phyloP scores from a whole-genome alignment of 2,888 invertebrate species.

The Nymphalis c-album region DNA sequence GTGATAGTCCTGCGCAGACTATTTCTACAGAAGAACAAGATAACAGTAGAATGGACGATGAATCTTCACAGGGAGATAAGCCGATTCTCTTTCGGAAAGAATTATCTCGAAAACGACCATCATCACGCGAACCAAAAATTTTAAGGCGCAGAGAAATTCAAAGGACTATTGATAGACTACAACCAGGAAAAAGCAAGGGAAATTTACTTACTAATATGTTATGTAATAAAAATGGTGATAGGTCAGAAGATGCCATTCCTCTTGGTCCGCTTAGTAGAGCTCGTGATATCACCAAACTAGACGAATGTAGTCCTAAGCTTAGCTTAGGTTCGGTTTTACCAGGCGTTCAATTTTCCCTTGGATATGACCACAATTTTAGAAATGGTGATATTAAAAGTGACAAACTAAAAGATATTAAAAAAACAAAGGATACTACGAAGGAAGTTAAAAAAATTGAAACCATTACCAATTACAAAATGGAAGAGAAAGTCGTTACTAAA shows the following conservation, averaged over 20 bases:
- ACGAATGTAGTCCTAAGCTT: constrained; percentile 88
- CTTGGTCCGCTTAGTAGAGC: constrained; percentile 79
- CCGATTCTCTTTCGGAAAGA: constrained; percentile 64
- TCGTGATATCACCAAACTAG: constrained; percentile 83
- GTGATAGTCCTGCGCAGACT: constrained; percentile 87
- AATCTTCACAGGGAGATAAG: constrained; percentile 65
- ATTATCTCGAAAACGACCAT: constrained; percentile 72
- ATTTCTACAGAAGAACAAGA: constrained; percentile 83
- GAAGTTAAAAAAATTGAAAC: constrained; percentile 43
- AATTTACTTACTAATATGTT: constrained; percentile 87
- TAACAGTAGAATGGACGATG: constrained; percentile 72
- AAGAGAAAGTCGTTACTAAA: constrained; percentile 52
- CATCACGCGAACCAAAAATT: constrained; percentile 68
- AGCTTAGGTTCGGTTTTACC: constrained; percentile 92
- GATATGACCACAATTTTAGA: constrained; percentile 84
- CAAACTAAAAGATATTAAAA: constrained; percentile 36
- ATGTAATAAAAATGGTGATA: constrained; percentile 76
- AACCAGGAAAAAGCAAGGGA: constrained; percentile 93
- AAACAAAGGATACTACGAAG: constrained; percentile 40
- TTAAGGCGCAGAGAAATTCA: constrained; percentile 86
- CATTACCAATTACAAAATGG: constrained; percentile 49
- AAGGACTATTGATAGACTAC: constrained; percentile 90
- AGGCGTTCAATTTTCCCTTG: constrained; percentile 85
- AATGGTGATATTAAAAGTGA: constrained; percentile 50
- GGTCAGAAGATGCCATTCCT: constrained; percentile 82